Base-by-base conservation (phyloP, 2,888 invertebrate species). In the Opisthograptis luteolata region DNA sequence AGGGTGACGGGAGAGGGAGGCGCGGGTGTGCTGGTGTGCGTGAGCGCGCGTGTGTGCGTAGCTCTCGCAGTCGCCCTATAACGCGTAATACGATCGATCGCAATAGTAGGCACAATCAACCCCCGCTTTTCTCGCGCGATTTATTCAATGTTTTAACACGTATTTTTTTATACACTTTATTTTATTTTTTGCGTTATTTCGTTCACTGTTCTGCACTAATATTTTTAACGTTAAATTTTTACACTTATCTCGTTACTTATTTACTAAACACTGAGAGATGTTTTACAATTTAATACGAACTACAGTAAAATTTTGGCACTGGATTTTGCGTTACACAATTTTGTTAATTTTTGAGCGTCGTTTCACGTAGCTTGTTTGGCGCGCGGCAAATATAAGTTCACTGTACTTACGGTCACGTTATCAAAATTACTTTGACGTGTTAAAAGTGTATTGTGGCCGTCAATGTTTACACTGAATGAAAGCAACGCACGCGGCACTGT, bases 61-160 rank as follows among this genome's bases (percentile, higher is more conserved):
- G 66, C 72, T 75, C 68, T 73, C 76, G 72, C 76, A 77, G 81
- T 76, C 79, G 75, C 72, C 72, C 76, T 76, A 84, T 89, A 89
- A 88, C 86, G 90, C 91, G 91, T 91, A 89, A 87, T 90, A 85
- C 77, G 91, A 91, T 91, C 89, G 91, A 91, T 91, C 90, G 81
- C 75, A 70, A 87, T 88, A 71, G 78, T 80, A 81, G 70, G 71
- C 75, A 58, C 60, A 52, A 66, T 68, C 72, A 61, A 63, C 76
- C 74, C 77, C 74, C 76, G 77, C 76, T 79, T 82, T 79, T 78
- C 79, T 79, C 73, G 77, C 75, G 78, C 69, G 69, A 79, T 75
- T 77, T 79, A 76, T 77, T 77, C 67, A 65, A 73, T 72, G 58
- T 66, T 74, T 73, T 76, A 70, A 73, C 75, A 76, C 71, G 72